Evolutionary conservation across 2,797 vertebrate species (phyloP).

Genomic region (Xenopus petersii): DNA sequence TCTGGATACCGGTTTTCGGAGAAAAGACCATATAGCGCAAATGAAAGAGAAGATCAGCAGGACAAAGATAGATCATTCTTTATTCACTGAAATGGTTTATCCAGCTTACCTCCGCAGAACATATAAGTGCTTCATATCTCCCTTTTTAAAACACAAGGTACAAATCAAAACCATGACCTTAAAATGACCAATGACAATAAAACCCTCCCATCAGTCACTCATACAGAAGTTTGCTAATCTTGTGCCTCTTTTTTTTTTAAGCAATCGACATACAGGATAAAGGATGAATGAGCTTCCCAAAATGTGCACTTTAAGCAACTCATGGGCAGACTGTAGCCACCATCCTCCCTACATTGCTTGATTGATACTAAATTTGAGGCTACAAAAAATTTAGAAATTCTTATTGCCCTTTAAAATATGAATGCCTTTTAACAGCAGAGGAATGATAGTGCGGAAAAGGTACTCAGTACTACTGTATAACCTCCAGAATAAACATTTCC

Average conservation of each 20-base stretch:
- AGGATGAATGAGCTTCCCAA: neutral
- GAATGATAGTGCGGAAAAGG: neutral
- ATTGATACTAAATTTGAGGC: neutral
- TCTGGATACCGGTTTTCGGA: too few species aligned
- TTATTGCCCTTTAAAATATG: neutral
- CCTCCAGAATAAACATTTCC: neutral
- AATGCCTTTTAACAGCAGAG: neutral
- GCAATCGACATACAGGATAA: neutral
- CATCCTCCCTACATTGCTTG: neutral
- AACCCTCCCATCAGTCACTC: neutral
- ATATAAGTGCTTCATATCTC: constrained; percentile 16
- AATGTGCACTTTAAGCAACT: neutral
- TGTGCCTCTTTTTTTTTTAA: neutral
- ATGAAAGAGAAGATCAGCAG: constrained; percentile 13
- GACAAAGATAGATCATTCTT: constrained; percentile 13
- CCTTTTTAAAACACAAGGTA: neutral
- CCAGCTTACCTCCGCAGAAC: constrained; percentile 14
- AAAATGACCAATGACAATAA: constrained; percentile 7
- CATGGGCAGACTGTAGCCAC: neutral
- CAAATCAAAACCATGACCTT: constrained; percentile 3
- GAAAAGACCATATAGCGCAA: neutral
- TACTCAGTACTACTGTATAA: neutral
- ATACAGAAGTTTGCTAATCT: neutral
- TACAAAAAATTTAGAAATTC: neutral
- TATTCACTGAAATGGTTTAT: constrained; percentile 4